A percentile compares a stretch with the other conserved stretches of the same genome.
Evolutionary conservation across 2,888 invertebrate species (phyloP).

Genomic region (Dicyrtomina minuta): DNA sequence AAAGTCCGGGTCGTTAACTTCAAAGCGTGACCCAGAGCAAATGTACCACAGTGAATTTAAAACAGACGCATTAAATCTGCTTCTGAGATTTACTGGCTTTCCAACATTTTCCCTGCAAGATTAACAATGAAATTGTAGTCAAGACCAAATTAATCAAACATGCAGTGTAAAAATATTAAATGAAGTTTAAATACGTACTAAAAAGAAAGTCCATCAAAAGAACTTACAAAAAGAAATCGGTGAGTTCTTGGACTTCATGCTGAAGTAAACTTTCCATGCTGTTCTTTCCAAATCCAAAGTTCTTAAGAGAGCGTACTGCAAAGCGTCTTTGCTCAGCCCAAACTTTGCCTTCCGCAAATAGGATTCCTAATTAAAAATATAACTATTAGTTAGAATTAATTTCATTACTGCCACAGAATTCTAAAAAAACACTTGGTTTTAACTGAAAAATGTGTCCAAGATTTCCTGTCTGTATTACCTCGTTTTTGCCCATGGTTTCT

Average conservation of each 20-base stretch:
- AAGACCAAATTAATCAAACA: not conserved
- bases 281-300: constrained; percentile 49
- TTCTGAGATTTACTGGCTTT: constrained; percentile 46
- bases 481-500: constrained; percentile 50
- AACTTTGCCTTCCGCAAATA: constrained; percentile 48
- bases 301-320: constrained; percentile 43
- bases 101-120: constrained; percentile 46
- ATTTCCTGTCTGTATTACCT: too few relatives aligned
- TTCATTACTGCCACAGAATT: too few relatives aligned
- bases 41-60: constrained; percentile 52
- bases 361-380: constrained; percentile 29
- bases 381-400: too few relatives aligned
- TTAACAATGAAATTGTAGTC: not conserved
- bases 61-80: constrained; percentile 50
- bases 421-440: too few relatives aligned
- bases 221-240: constrained; percentile 45
- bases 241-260: constrained; percentile 48
- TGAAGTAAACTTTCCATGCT: constrained; percentile 47
- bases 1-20: constrained; percentile 50
- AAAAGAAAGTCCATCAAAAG: not conserved
- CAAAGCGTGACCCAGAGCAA: constrained; percentile 48
- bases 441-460: too few relatives aligned
- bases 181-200: not conserved
- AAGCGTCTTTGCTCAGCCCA: constrained; percentile 52
- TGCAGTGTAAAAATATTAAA: not conserved